Percentiles rank a stretch among this genome's conserved stretches.
Conservation (phyloP, 35 echinoderm and acorn worm genomes). For the Eucidaris tribuloides region DNA sequence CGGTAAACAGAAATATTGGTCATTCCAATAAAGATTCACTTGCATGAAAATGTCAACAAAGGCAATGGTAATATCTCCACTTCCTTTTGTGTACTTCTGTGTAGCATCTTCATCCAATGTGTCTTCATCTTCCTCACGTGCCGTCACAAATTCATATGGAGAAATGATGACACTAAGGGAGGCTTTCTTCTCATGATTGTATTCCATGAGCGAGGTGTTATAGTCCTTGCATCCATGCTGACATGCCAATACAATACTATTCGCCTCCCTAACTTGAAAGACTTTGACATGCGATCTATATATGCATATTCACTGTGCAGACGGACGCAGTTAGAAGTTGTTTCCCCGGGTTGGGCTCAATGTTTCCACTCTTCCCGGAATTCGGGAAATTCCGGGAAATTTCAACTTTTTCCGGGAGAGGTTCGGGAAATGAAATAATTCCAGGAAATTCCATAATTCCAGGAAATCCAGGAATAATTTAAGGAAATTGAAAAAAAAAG, state of each 20-base stretch:
- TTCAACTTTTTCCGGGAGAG: too few relatives aligned
- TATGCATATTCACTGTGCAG: not conserved
- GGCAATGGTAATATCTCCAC: not conserved
- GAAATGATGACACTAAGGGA: not conserved
- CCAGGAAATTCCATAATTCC: too few relatives aligned
- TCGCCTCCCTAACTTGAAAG: not conserved
- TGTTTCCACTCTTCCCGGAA: too few relatives aligned
- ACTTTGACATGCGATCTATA: not conserved
- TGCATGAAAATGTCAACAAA: not conserved
- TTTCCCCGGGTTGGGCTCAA: too few relatives aligned
- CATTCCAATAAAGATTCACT: slow-evolving; percentile 1
- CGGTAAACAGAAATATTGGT: not conserved
- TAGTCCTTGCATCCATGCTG: slow-evolving; percentile 16
- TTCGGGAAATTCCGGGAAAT: too few relatives aligned
- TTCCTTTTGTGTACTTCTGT: not conserved
- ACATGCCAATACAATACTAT: not conserved
- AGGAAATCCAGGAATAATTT: too few relatives aligned
- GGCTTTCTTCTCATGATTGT: not conserved
- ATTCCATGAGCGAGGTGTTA: not conserved
- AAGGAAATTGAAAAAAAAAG: too few relatives aligned
- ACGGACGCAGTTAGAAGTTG: not conserved
- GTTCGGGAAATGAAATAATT: too few relatives aligned
- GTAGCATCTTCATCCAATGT: not conserved
- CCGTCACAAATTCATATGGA: not conserved
- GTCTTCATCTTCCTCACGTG: not conserved